Conservation (phyloP, 2,888 invertebrate genomes). For the Cremastinae sp. region DNA sequence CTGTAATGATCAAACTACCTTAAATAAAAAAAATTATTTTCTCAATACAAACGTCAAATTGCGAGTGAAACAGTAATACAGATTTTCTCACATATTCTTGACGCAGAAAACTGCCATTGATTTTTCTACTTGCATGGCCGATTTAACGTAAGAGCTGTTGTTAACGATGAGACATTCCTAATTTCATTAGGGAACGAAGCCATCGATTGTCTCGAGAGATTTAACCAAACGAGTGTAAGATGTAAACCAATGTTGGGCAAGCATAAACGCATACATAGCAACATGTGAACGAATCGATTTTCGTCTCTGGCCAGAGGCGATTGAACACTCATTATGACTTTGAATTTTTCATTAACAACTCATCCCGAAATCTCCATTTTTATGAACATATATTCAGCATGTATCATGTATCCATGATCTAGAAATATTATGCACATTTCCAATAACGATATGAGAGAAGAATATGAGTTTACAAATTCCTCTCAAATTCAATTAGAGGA, state of each 20-base stretch:
- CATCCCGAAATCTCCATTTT: neutral
- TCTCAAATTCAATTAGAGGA: too few species aligned
- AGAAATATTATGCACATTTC: too few species aligned
- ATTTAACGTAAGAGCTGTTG: neutral
- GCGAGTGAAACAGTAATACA: too few species aligned
- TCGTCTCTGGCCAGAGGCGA: slow-evolving; percentile 37
- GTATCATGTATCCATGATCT: too few species aligned
- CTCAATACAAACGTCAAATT: too few species aligned
- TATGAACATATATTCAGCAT: slow-evolving; percentile 4
- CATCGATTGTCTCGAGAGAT: slow-evolving; percentile 31
- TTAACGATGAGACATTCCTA: slow-evolving; percentile 1
- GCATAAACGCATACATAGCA: slow-evolving; percentile 9
- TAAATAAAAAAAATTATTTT: too few species aligned
- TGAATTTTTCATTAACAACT: slow-evolving; percentile 18
- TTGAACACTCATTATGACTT: slow-evolving; percentile 27
- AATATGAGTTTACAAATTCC: too few species aligned
- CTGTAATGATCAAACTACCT: too few species aligned
- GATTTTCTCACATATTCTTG: too few species aligned
- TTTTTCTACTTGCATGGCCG: too few species aligned
- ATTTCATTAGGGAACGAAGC: slow-evolving; percentile 51
- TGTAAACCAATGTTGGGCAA: neutral
- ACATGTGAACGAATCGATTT: slow-evolving; percentile 49
- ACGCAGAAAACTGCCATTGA: too few species aligned
- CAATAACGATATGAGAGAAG: too few species aligned
- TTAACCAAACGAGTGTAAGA: neutral